Evolutionary conservation across 1,140 invertebrate genomes (phyloP).

Genomic region (Bombus vancouverensis): DNA sequence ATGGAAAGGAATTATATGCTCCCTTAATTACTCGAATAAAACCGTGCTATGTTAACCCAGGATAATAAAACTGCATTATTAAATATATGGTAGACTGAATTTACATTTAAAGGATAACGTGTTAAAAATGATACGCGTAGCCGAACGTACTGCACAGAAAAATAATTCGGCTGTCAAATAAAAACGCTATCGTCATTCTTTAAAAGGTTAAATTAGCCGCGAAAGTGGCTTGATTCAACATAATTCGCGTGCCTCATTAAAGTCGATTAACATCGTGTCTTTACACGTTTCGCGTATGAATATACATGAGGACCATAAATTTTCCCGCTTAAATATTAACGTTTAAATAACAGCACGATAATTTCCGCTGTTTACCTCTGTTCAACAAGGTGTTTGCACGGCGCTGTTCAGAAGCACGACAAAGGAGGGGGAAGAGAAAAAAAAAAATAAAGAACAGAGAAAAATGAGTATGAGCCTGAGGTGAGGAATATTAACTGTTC

Average conservation of each 20-base stretch:
- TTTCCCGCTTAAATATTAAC: constrained; percentile 12
- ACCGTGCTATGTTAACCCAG: neutral
- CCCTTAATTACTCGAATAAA: neutral
- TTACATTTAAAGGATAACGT: neutral
- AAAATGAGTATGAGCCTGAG: neutral
- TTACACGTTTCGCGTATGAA: constrained; percentile 24
- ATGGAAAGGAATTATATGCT: neutral
- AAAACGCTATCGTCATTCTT: neutral
- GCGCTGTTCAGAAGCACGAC: neutral
- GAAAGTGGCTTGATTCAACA: neutral
- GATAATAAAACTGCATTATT: neutral
- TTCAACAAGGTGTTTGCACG: constrained; percentile 7
- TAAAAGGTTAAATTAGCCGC: neutral
- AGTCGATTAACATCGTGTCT: constrained; percentile 26
- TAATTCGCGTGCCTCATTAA: constrained; percentile 21
- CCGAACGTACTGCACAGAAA: neutral
- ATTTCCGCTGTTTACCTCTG: constrained; percentile 11
- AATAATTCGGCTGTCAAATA: neutral
- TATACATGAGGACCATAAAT: constrained; percentile 46
- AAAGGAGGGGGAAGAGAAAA: neutral
- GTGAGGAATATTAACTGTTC: neutral
- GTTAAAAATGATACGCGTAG: neutral
- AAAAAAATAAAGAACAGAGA: neutral
- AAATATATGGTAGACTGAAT: neutral
- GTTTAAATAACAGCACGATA: constrained; percentile 21